A percentile compares a stretch with the other conserved stretches of the same genome.
Evolutionary conservation across 2,888 invertebrate genomes (phyloP).

Genomic region (Thyatira batis): DNA sequence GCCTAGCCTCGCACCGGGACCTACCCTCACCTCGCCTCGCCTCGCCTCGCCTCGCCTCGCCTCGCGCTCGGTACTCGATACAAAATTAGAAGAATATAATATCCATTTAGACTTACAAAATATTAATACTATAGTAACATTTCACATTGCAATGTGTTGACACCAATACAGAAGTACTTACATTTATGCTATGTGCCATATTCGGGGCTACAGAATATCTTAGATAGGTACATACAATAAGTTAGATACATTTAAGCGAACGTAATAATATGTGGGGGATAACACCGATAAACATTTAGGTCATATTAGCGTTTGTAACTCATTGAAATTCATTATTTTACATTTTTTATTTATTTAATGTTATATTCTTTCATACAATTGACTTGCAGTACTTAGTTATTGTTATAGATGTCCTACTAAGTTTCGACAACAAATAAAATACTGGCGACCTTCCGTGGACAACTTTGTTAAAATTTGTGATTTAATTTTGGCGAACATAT

Average conservation of each 20-base stretch:
- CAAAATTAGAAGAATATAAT: constrained; percentile 83
- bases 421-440: constrained; percentile 20
- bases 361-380: constrained; percentile 56
- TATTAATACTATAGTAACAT: constrained; percentile 72
- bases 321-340: constrained; percentile 11
- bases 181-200: constrained; percentile 59
- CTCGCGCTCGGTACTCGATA: constrained; percentile 58
- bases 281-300: constrained; percentile 3
- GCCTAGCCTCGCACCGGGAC: constrained; percentile 33
- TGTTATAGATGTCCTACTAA: constrained; percentile 25
- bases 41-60: constrained; percentile 23
- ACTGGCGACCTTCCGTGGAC: constrained; percentile 21
- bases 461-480: constrained; percentile 16
- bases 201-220: constrained; percentile 41
- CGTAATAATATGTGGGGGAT: constrained; percentile 6
- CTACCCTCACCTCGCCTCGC: constrained; percentile 1
- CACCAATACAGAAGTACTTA: constrained; percentile 68
- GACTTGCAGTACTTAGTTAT: constrained; percentile 63
- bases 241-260: constrained; percentile 21
- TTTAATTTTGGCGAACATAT: background rate
- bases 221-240: constrained; percentile 23
- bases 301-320: constrained; percentile 19
- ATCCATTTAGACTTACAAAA: constrained; percentile 79
- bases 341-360: constrained; percentile 29
- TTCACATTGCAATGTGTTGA: constrained; percentile 58